Evolutionary conservation across 2,113 vertebrate species (phyloP), one percentile per base, ranked within the genome.

Genomic region (Clupea harengus): DNA sequence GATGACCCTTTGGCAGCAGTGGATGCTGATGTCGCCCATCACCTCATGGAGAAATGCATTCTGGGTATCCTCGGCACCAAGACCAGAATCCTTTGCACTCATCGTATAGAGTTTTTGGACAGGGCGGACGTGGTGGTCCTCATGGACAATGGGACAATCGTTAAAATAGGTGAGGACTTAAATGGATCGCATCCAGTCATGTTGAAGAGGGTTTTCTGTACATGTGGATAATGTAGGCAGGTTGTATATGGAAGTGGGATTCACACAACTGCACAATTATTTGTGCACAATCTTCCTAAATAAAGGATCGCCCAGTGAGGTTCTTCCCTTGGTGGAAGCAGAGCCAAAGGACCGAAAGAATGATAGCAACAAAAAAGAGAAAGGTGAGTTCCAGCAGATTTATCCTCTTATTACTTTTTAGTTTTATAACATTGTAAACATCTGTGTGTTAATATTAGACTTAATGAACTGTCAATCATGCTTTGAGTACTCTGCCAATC

Each of bases 1-100:
- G 98, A 99, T 39, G 98, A 99, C 88, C 98, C 98, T 0, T 87
- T 99, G 91, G 98, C 98, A 22, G 97, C 98, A 0, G 98, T 99
- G 1, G 98, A 99, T 88, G 89, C 95, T 10, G 95, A 98, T 0
- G 97, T 99, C 88, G 98, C 98, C 6, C 92, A 91, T 45, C 97
- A 99, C 90, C 96, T 99, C n/a, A 95, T 99, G 94, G 93, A 91
- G 87, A 96, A 94, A 85, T 99, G 98, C 89, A 94, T 99, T 89
- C 84, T 97, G 2, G 97, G 96, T 89, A 86, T 96, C 86, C 96
- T 99, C 75, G 90, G 89, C 82, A 90, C 94, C 83, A 97, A 96
- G 89, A 99, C 98, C 80, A 95, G 97, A 88, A 95, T 99, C 90
- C 96, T 99, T 45, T 99, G 97, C 90, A 99, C 98, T 0, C 98